Evolutionary conservation across 1,140 invertebrate species (phyloP), one percentile per base, ranked within the genome.

Genomic region (Rhopalosiphum padi): DNA sequence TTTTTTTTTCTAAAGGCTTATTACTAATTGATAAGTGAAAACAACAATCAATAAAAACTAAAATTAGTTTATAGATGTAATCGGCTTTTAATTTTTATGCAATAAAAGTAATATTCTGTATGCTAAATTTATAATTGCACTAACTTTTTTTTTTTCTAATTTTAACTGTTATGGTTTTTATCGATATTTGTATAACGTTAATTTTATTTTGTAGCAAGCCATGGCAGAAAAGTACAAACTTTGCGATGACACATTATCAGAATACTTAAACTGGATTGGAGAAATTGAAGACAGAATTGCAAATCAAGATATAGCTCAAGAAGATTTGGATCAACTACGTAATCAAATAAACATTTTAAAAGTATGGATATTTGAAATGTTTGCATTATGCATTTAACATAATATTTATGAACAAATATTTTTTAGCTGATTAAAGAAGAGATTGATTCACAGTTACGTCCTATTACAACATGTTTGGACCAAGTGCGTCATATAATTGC

Each of bases 161-260:
- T n/a, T 83, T 35, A 1, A 37, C 30, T 48, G 4, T 43, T 77
- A 1, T 91, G 23, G 2, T 35, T 46, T 22, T 48, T 11, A 46
- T 48, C 46, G n/a, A n/a, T 25, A 22, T 77, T 35, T 91, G 1
- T 37, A 51, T 91, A 51, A 86, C 11, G 25, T 35, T 0, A 53
- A 85, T 55, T 68, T 94, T 94, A 53, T 94, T n/a, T 94, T 94
- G 94, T 96, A 99, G 98, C 97, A 98, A 98, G 98, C 98, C 94
- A 97, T 99, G 94, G 97, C 98, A 95, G 98, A 99, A 95, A 98
- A 98, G 95, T 99, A 99, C 96, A 98, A 97, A 95, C 96, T 97
- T 94, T 99, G 97, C 95, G 97, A 97, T 95, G 97, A 98, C 95
- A 97, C 97, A 86, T 95, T 99, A 82, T 97, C 97, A 68, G 98